Base-by-base conservation (phyloP, 2,797 vertebrate genomes). In the Sorex maritimensis region DNA sequence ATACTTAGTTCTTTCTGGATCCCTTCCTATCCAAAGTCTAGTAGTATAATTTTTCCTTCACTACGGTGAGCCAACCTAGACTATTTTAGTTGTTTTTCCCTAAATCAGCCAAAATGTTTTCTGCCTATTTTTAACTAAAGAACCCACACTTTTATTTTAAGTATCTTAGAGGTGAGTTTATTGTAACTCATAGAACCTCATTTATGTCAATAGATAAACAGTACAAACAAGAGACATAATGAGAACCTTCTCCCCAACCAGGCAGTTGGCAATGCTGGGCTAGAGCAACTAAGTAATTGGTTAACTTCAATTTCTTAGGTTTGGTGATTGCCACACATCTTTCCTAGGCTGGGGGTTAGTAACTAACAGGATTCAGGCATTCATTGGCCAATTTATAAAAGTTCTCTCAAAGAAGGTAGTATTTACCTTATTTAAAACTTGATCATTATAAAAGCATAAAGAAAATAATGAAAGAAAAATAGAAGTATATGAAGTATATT, bases 331-430 rank as follows among this genome's bases (percentile, higher is more conserved):
- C n/a, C 75, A 30, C 13, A 44, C 1, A 44, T 34, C 23, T 2
- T 68, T 41, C 15, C 58, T 41, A 28, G 21, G 24, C 21, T 44
- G 15, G 14, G 74, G 58, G 74, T 23, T 26, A 44, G 52, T 78
- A 85, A 79, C 6, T 12, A 73, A 46, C 24, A 78, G 71, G 58
- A 81, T 89, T 95, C 92, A 67, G 68, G 28, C 34, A 78, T n/a
- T 6, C 61, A n/a, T 58, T 88, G 75, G 85, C 1, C 79, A 75
- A 93, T 92, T 94, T 14, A 78, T 19, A 7, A 61, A 75, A 19
- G 21, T 80, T 89, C 68, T 77, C 73, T 74, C 38, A 88, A 28
- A 88, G 75, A 13, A 81, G 34, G 74, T 7, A 67, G 81, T 10
- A 1, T 78, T 68, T 46, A 69, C 4, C 68, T 83, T 49, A 55